phyloP scores from a whole-genome alignment of 2,113 vertebrate species.

The Tauraco erythrolophus region DNA sequence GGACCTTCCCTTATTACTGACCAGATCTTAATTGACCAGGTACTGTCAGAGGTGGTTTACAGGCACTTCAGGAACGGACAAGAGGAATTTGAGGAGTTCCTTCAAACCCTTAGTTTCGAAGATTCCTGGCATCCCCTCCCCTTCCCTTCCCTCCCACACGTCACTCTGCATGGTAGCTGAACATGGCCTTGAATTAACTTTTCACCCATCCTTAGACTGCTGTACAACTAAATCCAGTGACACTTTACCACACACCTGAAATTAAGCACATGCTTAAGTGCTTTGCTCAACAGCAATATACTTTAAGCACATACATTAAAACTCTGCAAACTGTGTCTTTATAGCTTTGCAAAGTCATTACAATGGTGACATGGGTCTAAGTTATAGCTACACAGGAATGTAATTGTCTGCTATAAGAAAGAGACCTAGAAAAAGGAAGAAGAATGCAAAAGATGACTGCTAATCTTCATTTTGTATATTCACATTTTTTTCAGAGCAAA shows the following conservation, averaged over 20 bases:
- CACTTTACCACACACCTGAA: constrained; percentile 42
- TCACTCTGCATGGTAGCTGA: background rate
- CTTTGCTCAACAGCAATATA: constrained; percentile 65
- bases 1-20: background rate
- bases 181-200: background rate
- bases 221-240: constrained; percentile 35
- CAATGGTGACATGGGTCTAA: background rate
- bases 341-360: constrained; percentile 56
- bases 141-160: background rate
- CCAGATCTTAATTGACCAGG: background rate
- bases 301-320: constrained; percentile 67
- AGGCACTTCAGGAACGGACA: background rate
- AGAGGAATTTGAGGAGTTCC: background rate
- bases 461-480: background rate
- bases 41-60: background rate
- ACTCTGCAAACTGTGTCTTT: constrained; percentile 61
- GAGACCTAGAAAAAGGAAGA: background rate
- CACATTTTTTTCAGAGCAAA: background rate
- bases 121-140: background rate
- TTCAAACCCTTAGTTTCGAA: background rate
- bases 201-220: background rate
- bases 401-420: background rate
- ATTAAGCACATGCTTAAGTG: constrained; percentile 58
- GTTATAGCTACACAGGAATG: background rate
- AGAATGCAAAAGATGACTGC: background rate